Base-by-base conservation (phyloP, 2,888 invertebrate species). In the Hipparchia semele region DNA sequence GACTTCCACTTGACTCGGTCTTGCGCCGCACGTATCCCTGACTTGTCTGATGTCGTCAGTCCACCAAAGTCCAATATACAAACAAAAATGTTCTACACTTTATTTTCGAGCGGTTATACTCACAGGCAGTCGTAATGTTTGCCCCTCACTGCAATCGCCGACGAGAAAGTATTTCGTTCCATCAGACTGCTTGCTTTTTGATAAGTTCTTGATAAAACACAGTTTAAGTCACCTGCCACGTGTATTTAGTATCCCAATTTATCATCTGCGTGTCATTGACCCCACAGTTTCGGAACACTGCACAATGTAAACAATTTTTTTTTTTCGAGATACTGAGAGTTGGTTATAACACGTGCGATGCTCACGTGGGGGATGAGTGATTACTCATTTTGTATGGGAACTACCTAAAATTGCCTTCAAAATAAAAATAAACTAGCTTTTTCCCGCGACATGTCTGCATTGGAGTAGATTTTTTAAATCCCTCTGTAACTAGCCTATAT, bases 221-320 rank as follows among this genome's bases (percentile, higher is more conserved):
- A 39, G 72, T 69, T 73, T 70, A 73, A 61, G 71, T 76, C 69
- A 75, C 76, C 71, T 71, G 70, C 58, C 74, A 67, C 72, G 60
- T 70, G 51, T 58, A 59, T 49, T 68, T 59, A 59, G 68, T 68
- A 68, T 60, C 64, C 71, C 75, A 75, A 73, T 78, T 70, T 71
- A 78, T 75, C 76, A 75, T 74, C 71, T 66, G 66, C 65, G 61
- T 78, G 79, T 78, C 79, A 74, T 75, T 79, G 79, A 79, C 74
- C 79, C 67, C 46, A 45, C 70, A 68, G 67, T 74, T 74, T 69
- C 72, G 77, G 72, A 68, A 69, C 71, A 71, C 60, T 75, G 75
- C 64, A 59, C 64, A 74, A 73, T 73, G 75, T 79, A 78, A 78
- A 75, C 75, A 77, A 51, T 72, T 77, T 73, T 77, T 74, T 77